Percentiles rank a stretch among this genome's conserved stretches.
phyloP scores from a whole-genome alignment of 2,888 invertebrate genomes.

The Macropis europaea region DNA sequence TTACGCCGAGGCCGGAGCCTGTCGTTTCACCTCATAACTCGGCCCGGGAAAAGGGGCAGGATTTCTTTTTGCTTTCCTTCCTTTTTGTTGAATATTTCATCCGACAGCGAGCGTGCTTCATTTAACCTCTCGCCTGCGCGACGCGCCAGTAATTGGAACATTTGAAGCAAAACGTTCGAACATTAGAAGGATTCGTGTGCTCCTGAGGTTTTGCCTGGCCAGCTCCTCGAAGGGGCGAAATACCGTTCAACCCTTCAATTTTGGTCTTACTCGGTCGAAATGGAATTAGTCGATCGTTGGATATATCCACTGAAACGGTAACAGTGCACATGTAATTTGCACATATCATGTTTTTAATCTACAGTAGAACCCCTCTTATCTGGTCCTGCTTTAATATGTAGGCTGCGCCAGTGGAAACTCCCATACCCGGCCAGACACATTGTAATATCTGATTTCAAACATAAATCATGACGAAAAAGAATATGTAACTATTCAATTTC shows the following conservation, averaged over 20 bases:
- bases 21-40: slow-evolving; percentile 38
- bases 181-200: slow-evolving; percentile 27
- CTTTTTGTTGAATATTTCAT: slow-evolving; percentile 41
- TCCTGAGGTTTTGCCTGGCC: slow-evolving; percentile 2
- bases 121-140: slow-evolving; percentile 28
- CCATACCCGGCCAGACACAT: too few species aligned
- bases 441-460: too few species aligned
- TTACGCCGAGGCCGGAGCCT: background rate
- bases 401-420: too few species aligned
- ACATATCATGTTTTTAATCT: too few species aligned
- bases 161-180: slow-evolving; percentile 34
- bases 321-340: too few species aligned
- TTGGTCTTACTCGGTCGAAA: slow-evolving; percentile 4
- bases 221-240: background rate
- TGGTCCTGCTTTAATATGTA: too few species aligned
- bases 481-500: too few species aligned
- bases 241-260: background rate
- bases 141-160: slow-evolving; percentile 37
- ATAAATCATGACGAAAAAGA: too few species aligned
- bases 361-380: too few species aligned
- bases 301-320: too few species aligned
- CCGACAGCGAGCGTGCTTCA: slow-evolving; percentile 31
- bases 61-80: background rate
- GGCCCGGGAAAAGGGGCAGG: slow-evolving; percentile 6
- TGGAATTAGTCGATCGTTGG: too few species aligned